A percentile compares a stretch with the other conserved stretches of the same genome.
These are phyloP conservation scores for Magallana ariakensis DNA, from an alignment of 1,140 invertebrate species.

Conservation along the genomic window DNA sequence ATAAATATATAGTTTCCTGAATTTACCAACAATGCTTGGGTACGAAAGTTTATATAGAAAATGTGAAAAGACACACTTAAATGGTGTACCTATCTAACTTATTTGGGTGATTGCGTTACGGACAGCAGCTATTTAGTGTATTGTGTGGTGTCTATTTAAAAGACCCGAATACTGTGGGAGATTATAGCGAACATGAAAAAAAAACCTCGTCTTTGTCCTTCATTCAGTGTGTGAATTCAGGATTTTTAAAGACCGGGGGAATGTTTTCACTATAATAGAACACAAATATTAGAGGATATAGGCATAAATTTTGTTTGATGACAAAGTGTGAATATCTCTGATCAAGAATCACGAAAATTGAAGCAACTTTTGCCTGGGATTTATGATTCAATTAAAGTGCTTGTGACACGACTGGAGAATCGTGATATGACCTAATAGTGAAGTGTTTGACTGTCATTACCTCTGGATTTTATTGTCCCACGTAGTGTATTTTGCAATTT, in stretches of 20 bases:
- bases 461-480: not conserved
- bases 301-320: not conserved
- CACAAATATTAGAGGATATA: not conserved
- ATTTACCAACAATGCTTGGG: too few species aligned
- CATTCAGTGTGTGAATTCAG: not conserved
- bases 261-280: constrained; percentile 11
- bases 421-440: too few species aligned
- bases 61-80: too few species aligned
- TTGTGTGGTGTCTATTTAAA: constrained; percentile 20
- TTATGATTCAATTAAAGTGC: not conserved
- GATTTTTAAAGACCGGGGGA: constrained; percentile 29
- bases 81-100: too few species aligned
- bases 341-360: not conserved
- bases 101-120: not conserved
- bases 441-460: not conserved
- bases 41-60: too few species aligned
- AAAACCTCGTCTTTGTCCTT: not conserved
- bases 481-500: not conserved
- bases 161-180: not conserved
- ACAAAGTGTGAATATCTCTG: not conserved
- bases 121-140: not conserved
- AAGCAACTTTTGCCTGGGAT: not conserved
- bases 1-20: too few species aligned
- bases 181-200: not conserved
- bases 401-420: too few species aligned